Percentiles rank a stretch among this genome's conserved stretches.
Evolutionary conservation across 1,140 invertebrate species (phyloP).

Genomic region (Drosophila malerkotliana): DNA sequence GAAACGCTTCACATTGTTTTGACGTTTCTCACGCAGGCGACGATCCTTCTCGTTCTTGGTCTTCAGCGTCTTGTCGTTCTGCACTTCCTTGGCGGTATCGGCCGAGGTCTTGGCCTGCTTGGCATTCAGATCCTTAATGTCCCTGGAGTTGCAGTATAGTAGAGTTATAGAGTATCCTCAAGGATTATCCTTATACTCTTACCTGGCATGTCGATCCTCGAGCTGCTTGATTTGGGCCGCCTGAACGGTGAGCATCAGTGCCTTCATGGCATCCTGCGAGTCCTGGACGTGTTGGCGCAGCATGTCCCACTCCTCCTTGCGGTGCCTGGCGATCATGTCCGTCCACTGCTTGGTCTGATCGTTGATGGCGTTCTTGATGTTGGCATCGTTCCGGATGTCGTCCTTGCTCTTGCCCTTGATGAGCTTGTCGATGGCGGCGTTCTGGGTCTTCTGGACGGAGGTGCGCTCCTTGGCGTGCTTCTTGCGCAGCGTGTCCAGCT

Average conservation of each 20-base stretch:
- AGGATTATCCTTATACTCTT: constrained; percentile 6
- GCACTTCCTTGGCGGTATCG: constrained; percentile 97
- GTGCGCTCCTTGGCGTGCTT: constrained; percentile 97
- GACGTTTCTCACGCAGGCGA: constrained; percentile 96
- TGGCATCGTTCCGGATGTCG: constrained; percentile 91
- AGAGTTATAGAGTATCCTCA: too few relatives aligned
- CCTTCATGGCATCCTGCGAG: constrained; percentile 93
- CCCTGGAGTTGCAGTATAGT: constrained; percentile 85
- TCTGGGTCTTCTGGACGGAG: constrained; percentile 96
- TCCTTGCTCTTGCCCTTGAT: constrained; percentile 96
- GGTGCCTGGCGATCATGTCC: constrained; percentile 93
- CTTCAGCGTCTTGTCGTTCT: constrained; percentile 97
- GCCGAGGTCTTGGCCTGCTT: constrained; percentile 98
- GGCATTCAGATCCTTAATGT: constrained; percentile 98
- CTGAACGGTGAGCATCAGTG: constrained; percentile 94
- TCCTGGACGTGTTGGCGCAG: constrained; percentile 92
- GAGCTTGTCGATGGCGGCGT: constrained; percentile 96
- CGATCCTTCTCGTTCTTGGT: constrained; percentile 99
- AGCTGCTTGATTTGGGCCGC: constrained; percentile 95
- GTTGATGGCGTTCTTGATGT: constrained; percentile 91
- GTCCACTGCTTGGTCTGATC: constrained; percentile 98
- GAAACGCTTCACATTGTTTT: constrained; percentile 99
- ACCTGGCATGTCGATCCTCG: constrained; percentile 95
- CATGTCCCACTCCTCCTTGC: constrained; percentile 96
- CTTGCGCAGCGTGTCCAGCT: constrained; percentile 95